Base-by-base conservation (phyloP, 2,797 vertebrate genomes). In the Sebastes taczanowskii region DNA sequence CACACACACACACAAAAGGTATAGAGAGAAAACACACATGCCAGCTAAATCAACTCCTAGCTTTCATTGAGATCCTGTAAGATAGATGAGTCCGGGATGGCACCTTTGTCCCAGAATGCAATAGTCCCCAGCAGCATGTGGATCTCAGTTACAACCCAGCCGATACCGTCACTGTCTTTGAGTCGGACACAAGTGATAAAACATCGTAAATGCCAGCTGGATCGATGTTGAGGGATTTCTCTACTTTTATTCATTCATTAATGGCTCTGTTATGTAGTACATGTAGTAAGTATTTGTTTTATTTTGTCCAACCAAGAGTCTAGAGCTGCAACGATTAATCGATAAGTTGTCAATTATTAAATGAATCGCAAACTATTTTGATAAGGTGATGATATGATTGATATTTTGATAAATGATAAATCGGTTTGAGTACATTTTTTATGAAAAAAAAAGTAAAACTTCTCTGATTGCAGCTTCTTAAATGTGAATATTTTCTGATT, bases 101-200 rank as follows among this genome's bases (percentile, higher is more conserved):
- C 84, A 92, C 87, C 86, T 92, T 90, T 92, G 88, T 92, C 88
- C 84, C 86, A 69, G 22, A 80, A 81, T 81, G 87, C 85, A 90
- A 88, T 71, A 75, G 88, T 82, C 34, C 42, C 72, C 52, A 34
- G 76, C 88, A 85, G 85, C 70, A 59, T 32, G 64, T 74, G 78
- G 75, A 71, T 79, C 68, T 80, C 22, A 74, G 81, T 84, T 80
- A 77, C 52, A 83, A 53, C 60, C 73, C 32, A 87, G 52, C 30
- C 64, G 67, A 76, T 76, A 58, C n/a, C 52, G 38, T 79, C 46
- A 63, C 63, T 83, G 79, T 82, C 75, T 77, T 22, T 52, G 4
- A 78, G 20, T 52, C 3, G 7, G 25, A 64, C 25, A 79, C 18
- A 58, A 46, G 20, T 62, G 49, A 81, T 68, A 80, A 74, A 72